Conservation (phyloP, 2,113 vertebrate genomes). For the Uria lomvia region DNA sequence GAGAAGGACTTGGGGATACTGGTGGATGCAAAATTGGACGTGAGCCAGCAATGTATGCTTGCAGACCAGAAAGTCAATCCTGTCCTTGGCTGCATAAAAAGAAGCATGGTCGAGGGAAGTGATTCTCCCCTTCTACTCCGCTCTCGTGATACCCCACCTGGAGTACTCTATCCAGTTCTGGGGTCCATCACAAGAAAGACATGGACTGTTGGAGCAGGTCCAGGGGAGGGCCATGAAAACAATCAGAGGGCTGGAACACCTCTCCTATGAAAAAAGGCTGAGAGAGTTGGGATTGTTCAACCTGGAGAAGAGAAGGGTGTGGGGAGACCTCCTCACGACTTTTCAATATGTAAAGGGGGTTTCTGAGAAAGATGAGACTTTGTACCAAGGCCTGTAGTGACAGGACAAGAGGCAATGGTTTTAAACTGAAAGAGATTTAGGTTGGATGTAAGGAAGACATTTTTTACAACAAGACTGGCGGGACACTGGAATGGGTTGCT, state of each 20-base stretch:
- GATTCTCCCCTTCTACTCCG: background rate
- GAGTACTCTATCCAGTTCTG: background rate
- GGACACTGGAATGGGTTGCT: background rate
- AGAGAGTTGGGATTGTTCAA: background rate
- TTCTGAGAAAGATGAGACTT: background rate
- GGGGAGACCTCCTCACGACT: background rate
- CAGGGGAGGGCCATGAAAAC: no score
- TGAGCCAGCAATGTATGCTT: background rate
- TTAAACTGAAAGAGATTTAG: background rate
- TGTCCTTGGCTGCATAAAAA: background rate
- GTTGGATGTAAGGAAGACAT: background rate
- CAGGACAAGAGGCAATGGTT: background rate
- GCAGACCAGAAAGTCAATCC: background rate
- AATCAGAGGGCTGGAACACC: background rate
- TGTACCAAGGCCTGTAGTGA: background rate
- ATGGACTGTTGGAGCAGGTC: background rate
- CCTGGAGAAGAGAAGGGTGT: background rate
- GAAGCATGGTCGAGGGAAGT: background rate
- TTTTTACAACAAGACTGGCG: background rate
- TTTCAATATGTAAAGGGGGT: background rate
- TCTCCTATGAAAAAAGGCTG: background rate
- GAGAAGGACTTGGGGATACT: background rate
- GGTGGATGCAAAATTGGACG: background rate
- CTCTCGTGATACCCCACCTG: background rate
- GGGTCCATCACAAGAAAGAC: background rate